Percentiles rank a stretch among this genome's conserved stretches.
phyloP scores from a whole-genome alignment of 2,113 vertebrate genomes.

The Heteronetta atricapilla region DNA sequence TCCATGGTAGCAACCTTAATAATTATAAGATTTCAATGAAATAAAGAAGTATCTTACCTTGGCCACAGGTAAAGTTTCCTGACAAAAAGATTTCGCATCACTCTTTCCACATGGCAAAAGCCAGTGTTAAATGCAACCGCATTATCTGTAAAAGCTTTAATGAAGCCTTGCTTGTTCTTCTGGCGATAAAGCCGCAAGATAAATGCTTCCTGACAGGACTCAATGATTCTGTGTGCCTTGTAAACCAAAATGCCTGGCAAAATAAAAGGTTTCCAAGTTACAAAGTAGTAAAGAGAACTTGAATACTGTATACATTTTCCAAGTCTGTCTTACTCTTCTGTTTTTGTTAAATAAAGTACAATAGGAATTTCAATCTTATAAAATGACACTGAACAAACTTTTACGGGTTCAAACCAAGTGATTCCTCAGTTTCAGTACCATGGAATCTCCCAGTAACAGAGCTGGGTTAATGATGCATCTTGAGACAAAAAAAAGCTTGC shows the following conservation, averaged over 20 bases:
- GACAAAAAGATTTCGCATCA: conserved; percentile 97
- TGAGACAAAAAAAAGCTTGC: neutral
- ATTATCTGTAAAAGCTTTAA: conserved; percentile 98
- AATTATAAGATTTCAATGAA: neutral
- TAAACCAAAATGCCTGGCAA: conserved; percentile 90
- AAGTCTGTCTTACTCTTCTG: neutral
- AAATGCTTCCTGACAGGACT: conserved; percentile 97
- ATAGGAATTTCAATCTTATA: neutral
- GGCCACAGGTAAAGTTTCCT: conserved; percentile 97
- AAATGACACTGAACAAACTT: neutral
- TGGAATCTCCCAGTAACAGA: neutral
- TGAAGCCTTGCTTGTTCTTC: conserved; percentile 97
- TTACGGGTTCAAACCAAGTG: neutral
- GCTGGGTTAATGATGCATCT: neutral
- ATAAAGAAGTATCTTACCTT: conserved; percentile 76
- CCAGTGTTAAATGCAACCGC: conserved; percentile 90
- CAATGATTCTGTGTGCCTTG: conserved; percentile 92
- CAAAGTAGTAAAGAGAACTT: neutral
- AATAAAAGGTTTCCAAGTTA: neutral
- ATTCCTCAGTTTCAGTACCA: neutral
- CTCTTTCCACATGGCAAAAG: conserved; percentile 96
- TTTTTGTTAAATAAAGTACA: neutral
- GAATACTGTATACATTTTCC: neutral
- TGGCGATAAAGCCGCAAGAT: conserved; percentile 95
- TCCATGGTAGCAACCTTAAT: neutral